Evolutionary conservation across 2,113 vertebrate genomes (phyloP), one percentile per base, ranked within the genome.

Genomic region (Crotalus viridis): DNA sequence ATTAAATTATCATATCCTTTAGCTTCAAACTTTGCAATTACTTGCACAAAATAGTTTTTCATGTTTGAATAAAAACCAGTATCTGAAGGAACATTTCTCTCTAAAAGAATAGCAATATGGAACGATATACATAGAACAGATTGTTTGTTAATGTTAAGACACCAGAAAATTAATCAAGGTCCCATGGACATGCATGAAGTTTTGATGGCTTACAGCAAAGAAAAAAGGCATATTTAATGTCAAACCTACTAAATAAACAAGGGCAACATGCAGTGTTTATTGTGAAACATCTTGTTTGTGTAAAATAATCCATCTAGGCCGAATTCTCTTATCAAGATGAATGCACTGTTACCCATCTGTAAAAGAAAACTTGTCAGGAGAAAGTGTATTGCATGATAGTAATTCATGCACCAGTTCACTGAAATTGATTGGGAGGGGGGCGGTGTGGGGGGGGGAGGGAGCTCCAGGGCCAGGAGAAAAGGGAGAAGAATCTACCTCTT

Each of bases 221-320:
- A 64, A 89, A 85, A 9, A 88, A 89, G 92, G 89, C 93, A 54
- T 94, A 48, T 51, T 51, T 88, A 91, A 91, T 1, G 56, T 61
- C 19, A 93, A 39, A 17, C 28, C 0, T 0, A 59, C 10, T 48
- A n/a, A n/a, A 46, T 88, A 39, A 90, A 92, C 55, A 43, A 59
- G 12, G 56, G 22, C 51, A 43, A 74, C 15, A 5, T 54, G 26
- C 1, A 7, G 5, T 19, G 13, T 88, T 74, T 69, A 24, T 88
- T 56, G 33, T 19, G 22, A 92, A 88, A 54, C 13, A 64, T 52
- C 28, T 61, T 33, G 28, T 43, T 28, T 69, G 87, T 12, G 24
- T 54, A 61, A 89, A 39, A 93, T 43, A 64, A 51, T 39, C 52
- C 28, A 56, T 3, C 10, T n/a, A 48, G 22, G 7, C 24, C 55